Evolutionary conservation across 2,113 vertebrate genomes (phyloP).

Genomic region (Heloderma charlesbogerti): DNA sequence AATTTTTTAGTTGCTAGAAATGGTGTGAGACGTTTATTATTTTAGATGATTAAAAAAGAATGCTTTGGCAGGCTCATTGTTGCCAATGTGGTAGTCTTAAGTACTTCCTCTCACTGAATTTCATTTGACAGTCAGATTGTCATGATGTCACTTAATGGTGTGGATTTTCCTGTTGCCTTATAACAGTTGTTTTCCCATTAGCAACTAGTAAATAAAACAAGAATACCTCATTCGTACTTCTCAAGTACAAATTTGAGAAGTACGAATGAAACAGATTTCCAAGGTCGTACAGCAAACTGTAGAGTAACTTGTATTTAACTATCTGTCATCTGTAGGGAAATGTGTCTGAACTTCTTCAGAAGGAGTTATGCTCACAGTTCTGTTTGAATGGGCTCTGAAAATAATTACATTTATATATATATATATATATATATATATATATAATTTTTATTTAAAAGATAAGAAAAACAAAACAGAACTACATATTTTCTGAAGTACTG

Average conservation of each 20-base stretch:
- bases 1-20: neutral
- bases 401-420: too few species aligned
- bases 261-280: constrained; percentile 62
- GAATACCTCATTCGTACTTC: constrained; percentile 59
- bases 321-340: constrained; percentile 21
- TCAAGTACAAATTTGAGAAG: too few species aligned
- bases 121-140: constrained; percentile 41
- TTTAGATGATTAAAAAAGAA: neutral
- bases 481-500: neutral
- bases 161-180: constrained; percentile 51
- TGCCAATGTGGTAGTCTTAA: neutral
- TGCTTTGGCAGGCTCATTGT: neutral
- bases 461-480: too few species aligned
- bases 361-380: constrained; percentile 27
- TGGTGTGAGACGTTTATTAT: constrained; percentile 5
- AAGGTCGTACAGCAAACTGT: constrained; percentile 76
- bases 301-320: constrained; percentile 53
- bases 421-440: too few species aligned
- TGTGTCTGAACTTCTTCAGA: constrained; percentile 25
- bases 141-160: constrained; percentile 17
- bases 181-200: constrained; percentile 69
- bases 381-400: constrained; percentile 44
- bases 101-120: fast-evolving
- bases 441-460: too few species aligned
- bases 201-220: constrained; percentile 67